phyloP scores from a whole-genome alignment of 2,113 vertebrate genomes.

The Trematomus loennbergii region DNA sequence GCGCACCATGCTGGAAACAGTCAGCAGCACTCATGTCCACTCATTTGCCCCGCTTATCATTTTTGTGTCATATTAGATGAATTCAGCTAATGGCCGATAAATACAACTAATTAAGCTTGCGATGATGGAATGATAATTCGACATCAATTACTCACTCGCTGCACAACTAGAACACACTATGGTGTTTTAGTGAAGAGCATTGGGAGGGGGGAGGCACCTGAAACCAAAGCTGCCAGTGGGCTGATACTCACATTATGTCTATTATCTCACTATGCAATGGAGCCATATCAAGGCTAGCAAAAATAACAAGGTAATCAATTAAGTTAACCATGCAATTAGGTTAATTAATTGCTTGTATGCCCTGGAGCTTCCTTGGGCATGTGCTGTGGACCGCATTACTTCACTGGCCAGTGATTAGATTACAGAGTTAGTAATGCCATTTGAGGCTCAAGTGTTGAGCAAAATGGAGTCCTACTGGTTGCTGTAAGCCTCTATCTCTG shows the following conservation, averaged over 20 bases:
- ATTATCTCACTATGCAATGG: slow-evolving; percentile 69
- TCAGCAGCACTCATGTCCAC: slow-evolving; percentile 37
- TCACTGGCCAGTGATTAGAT: slow-evolving; percentile 78
- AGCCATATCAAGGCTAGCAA: slow-evolving; percentile 72
- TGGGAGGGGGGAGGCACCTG: slow-evolving; percentile 51
- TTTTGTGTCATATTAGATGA: slow-evolving; percentile 39
- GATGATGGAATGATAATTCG: slow-evolving; percentile 66
- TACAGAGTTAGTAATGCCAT: slow-evolving; percentile 72
- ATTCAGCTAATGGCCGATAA: slow-evolving; percentile 72
- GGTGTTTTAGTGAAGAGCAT: slow-evolving; percentile 44
- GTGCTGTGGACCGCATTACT: slow-evolving; percentile 67
- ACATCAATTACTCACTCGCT: slow-evolving; percentile 64
- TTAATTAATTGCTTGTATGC: slow-evolving; percentile 83
- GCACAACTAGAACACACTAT: slow-evolving; percentile 54
- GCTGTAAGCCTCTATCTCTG: slow-evolving; percentile 43
- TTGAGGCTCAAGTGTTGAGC: slow-evolving; percentile 64
- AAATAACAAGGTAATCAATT: slow-evolving; percentile 83
- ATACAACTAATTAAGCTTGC: slow-evolving; percentile 75
- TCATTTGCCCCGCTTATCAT: slow-evolving; percentile 41
- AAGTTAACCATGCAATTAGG: slow-evolving; percentile 80
- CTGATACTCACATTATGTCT: slow-evolving; percentile 69
- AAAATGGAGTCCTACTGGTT: slow-evolving; percentile 69
- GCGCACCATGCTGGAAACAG: slow-evolving; percentile 32
- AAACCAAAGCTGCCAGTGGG: slow-evolving; percentile 51
- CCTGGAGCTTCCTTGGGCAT: slow-evolving; percentile 70